A percentile compares a stretch with the other conserved stretches of the same genome.
phyloP scores from a whole-genome alignment of 1,140 invertebrate genomes.

The Homarus americanus region DNA sequence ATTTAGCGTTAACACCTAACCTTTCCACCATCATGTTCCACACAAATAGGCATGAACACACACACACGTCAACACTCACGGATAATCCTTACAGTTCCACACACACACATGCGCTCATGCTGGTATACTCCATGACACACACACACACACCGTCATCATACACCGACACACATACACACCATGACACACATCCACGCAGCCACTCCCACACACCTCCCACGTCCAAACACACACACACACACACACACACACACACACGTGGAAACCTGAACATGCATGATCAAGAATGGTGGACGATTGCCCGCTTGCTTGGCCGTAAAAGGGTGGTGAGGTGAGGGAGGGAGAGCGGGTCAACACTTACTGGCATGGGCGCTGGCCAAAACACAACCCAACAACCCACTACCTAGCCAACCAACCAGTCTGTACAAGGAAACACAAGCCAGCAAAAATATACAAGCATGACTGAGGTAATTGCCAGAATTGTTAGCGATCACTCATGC shows the following conservation, averaged over 20 bases:
- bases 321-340: not conserved
- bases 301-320: not conserved
- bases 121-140: not conserved
- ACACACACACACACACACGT: not conserved
- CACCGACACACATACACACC: too few relatives aligned
- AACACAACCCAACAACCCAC: too few relatives aligned
- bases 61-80: not conserved
- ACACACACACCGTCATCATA: not conserved
- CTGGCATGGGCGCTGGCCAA: too few relatives aligned
- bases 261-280: not conserved
- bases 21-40: not conserved
- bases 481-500: not conserved
- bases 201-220: not conserved
- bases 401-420: too few relatives aligned
- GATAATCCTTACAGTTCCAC: too few relatives aligned
- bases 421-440: too few relatives aligned
- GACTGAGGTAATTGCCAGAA: not conserved
- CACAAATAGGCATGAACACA: constrained; percentile 17
- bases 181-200: not conserved
- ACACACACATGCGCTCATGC: not conserved
- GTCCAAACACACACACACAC: not conserved
- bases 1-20: not conserved
- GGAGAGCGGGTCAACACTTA: too few relatives aligned
- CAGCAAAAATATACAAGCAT: not conserved
- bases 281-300: not conserved